phyloP scores from a whole-genome alignment of 2,113 vertebrate genomes.

The Athene cunicularia region DNA sequence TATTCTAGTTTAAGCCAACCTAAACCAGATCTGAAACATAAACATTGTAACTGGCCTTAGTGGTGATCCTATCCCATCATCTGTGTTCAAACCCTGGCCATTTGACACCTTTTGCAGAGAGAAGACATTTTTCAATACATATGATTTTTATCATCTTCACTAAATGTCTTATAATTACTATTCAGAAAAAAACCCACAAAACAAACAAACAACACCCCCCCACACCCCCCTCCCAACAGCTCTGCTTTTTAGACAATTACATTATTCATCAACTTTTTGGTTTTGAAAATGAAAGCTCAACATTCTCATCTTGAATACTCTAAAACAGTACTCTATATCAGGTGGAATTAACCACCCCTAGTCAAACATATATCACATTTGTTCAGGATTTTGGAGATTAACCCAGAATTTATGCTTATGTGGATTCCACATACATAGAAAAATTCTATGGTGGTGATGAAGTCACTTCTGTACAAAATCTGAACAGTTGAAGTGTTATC shows the following conservation, averaged over 20 bases:
- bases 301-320: neutral
- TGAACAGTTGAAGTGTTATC: neutral
- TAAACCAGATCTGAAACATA: neutral
- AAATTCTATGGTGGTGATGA: neutral
- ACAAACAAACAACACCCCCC: neutral
- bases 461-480: neutral
- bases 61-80: neutral
- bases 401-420: neutral
- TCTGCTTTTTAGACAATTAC: neutral
- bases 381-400: neutral
- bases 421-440: neutral
- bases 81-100: too few relatives aligned
- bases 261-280: neutral
- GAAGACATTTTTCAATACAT: neutral
- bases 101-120: neutral
- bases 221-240: too few relatives aligned
- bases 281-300: neutral
- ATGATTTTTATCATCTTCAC: neutral
- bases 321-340: neutral
- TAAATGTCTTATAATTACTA: neutral
- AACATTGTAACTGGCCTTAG: neutral
- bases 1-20: neutral
- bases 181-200: neutral
- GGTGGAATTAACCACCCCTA: neutral
- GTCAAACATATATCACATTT: neutral